These are phyloP conservation scores for Petrolisthes cinctipes DNA, from an alignment of 2,888 invertebrate species.

Conservation along the genomic window DNA sequence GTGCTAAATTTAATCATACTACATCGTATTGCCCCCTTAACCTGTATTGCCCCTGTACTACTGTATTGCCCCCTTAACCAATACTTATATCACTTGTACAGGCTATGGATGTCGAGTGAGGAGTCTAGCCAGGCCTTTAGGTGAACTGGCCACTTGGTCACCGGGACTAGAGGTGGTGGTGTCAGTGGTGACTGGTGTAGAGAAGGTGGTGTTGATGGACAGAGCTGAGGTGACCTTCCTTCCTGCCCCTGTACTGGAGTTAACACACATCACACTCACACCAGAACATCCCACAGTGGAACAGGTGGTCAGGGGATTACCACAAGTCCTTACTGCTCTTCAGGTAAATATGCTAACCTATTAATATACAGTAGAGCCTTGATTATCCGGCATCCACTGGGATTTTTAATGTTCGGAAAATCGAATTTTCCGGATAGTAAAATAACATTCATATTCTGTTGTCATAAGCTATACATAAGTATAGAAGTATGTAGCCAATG, in stretches of 20 bases:
- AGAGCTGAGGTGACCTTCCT: conserved; percentile 32
- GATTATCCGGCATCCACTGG: too few species aligned
- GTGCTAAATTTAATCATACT: too few species aligned
- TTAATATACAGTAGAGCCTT: too few species aligned
- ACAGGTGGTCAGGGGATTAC: conserved; percentile 23
- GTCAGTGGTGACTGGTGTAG: conserved; percentile 32
- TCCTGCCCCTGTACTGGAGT: conserved; percentile 43
- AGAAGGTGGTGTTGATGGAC: conserved; percentile 42
- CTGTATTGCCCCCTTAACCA: too few species aligned
- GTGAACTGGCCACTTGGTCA: conserved; percentile 22
- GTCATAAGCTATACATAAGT: too few species aligned
- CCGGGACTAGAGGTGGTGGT: conserved; percentile 35
- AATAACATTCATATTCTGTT: too few species aligned
- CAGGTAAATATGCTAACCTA: conserved; percentile 22
- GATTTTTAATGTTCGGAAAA: too few species aligned
- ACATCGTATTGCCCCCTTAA: too few species aligned
- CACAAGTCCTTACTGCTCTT: conserved; percentile 35
- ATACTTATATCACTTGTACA: background rate
- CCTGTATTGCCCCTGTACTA: too few species aligned
- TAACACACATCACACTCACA: conserved; percentile 40
- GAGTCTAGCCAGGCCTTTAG: conserved; percentile 15
- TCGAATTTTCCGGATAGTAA: too few species aligned
- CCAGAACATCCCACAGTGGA: conserved; percentile 28
- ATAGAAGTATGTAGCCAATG: too few species aligned
- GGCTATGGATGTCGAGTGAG: conserved; percentile 31